A percentile compares a stretch with the other conserved stretches of the same genome.
Conservation (phyloP, 2,113 vertebrate species). For the Theristicus caerulescens region DNA sequence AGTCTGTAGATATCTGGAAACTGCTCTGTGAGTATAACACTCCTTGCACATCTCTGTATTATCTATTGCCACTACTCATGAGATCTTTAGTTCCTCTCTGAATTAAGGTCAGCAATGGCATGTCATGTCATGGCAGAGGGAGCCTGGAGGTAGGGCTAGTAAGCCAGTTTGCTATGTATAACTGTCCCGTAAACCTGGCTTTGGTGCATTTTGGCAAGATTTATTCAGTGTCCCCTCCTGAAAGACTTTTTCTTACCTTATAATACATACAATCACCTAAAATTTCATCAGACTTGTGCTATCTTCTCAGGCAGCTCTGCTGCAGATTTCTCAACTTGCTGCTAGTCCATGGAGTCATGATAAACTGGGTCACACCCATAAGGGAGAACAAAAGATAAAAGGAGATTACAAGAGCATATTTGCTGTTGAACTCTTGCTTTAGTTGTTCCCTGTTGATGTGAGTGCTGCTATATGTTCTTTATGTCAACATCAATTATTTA, state of each 20-base stretch:
- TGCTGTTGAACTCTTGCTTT: conserved; percentile 33
- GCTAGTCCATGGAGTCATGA: background rate
- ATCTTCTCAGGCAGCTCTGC: background rate
- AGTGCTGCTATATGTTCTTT: conserved; percentile 23
- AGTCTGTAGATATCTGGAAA: background rate
- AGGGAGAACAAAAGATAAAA: background rate
- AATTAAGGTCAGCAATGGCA: background rate
- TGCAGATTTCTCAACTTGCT: background rate
- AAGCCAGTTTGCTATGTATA: background rate
- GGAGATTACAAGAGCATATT: background rate
- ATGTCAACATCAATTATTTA: conserved; percentile 68
- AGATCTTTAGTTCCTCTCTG: background rate
- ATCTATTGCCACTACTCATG: background rate
- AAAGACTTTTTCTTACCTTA: background rate
- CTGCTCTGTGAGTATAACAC: background rate
- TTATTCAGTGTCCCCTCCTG: background rate
- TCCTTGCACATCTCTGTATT: background rate
- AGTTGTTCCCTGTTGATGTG: conserved; percentile 41
- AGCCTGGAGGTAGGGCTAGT: background rate
- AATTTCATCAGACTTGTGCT: background rate
- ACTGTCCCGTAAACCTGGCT: background rate
- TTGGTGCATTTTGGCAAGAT: background rate
- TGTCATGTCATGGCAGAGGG: background rate
- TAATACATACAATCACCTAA: background rate
- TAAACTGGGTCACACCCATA: background rate